These are phyloP conservation scores for Tanypteryx hageni DNA, from an alignment of 2,888 invertebrate genomes.

Conservation along the genomic window DNA sequence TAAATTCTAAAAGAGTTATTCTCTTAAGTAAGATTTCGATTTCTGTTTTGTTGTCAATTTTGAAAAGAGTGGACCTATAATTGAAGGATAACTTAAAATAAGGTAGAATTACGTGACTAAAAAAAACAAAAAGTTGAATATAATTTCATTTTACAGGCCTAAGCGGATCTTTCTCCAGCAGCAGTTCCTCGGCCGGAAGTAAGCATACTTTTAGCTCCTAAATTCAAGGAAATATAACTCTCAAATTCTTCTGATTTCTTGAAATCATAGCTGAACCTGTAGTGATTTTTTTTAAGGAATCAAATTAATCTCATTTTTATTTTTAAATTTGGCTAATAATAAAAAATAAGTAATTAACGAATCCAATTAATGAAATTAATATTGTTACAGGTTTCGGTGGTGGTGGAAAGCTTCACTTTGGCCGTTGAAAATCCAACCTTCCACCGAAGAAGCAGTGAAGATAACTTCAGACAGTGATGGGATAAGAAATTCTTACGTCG, in stretches of 20 bases:
- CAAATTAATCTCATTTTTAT: no score
- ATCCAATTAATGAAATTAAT: no score
- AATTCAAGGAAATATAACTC: neutral
- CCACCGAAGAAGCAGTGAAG: neutral
- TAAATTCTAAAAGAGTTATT: no score
- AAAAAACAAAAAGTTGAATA: neutral
- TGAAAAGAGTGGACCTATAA: no score
- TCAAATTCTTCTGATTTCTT: neutral
- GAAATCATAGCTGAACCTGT: no score
- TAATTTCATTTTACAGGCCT: neutral
- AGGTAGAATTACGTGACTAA: no score
- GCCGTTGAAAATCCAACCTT: neutral
- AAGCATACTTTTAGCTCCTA: neutral
- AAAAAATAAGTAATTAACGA: no score
- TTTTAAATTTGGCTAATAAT: no score
- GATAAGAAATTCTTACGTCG: neutral
- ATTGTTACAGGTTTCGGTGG: neutral
- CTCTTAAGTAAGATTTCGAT: no score
- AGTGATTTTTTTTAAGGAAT: no score
- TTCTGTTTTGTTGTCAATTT: no score
- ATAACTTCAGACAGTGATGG: neutral
- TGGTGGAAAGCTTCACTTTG: neutral
- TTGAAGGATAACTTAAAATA: no score
- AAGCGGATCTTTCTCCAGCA: conserved; percentile 54
- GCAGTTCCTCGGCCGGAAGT: conserved; percentile 55